phyloP scores from a whole-genome alignment of 2,888 invertebrate genomes.

The Eulithis testata region DNA sequence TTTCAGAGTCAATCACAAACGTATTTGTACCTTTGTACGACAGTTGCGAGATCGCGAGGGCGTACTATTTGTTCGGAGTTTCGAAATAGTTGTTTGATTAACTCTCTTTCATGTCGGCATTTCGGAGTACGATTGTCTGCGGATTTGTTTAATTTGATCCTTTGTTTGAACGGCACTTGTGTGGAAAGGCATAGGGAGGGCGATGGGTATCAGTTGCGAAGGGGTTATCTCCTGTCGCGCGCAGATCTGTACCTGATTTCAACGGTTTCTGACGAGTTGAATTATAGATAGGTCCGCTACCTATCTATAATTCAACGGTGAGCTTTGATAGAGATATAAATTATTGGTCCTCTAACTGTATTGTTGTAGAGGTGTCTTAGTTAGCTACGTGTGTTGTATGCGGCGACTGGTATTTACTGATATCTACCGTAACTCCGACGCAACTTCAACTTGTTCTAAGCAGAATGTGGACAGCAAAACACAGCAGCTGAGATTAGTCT shows the following conservation, averaged over 20 bases:
- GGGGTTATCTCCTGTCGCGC: slow-evolving; percentile 72
- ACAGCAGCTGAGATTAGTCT: not conserved
- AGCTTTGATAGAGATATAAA: slow-evolving; percentile 26
- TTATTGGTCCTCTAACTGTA: slow-evolving; percentile 4
- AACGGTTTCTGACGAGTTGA: slow-evolving; percentile 28
- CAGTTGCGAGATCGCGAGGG: slow-evolving; percentile 70
- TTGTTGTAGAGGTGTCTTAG: not conserved
- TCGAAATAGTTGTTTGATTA: slow-evolving; percentile 81
- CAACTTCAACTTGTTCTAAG: not conserved
- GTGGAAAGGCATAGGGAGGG: slow-evolving; percentile 74
- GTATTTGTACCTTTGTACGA: slow-evolving; percentile 64
- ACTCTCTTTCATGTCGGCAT: slow-evolving; percentile 79
- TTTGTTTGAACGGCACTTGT: slow-evolving; percentile 79
- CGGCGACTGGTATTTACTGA: not conserved
- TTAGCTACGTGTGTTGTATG: not conserved
- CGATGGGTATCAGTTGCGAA: slow-evolving; percentile 65
- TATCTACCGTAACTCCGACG: not conserved
- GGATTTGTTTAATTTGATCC: slow-evolving; percentile 83
- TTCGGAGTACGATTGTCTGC: slow-evolving; percentile 75
- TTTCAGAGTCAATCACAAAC: slow-evolving; percentile 73
- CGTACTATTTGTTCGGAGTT: slow-evolving; percentile 65
- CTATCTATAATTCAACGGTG: slow-evolving; percentile 26
- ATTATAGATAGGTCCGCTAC: slow-evolving; percentile 32
- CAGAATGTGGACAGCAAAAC: not conserved
- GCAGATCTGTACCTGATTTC: slow-evolving; percentile 68